Conservation (phyloP, 2,888 invertebrate genomes). For the Coenonympha arcania region DNA sequence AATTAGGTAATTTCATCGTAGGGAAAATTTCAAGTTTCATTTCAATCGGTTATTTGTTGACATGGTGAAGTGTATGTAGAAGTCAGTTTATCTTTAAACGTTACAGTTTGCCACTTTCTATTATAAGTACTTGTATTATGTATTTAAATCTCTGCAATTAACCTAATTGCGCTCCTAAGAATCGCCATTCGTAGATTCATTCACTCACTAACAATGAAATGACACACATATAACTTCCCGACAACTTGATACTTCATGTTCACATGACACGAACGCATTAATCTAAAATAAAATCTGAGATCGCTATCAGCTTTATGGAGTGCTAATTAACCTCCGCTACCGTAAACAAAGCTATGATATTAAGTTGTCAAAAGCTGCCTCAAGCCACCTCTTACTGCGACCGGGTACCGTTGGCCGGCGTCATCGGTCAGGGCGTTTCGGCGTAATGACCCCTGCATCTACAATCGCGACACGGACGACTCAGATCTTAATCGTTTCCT, state of each 20-base stretch:
- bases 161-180: background rate
- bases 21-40: too few species aligned
- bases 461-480: conserved; percentile 40
- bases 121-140: too few species aligned
- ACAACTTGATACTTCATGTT: conserved; percentile 9
- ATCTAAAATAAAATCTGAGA: conserved; percentile 19
- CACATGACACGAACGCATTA: conserved; percentile 11
- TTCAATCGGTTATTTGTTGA: too few species aligned
- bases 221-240: background rate
- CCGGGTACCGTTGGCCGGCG: conserved; percentile 46
- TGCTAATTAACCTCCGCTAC: conserved; percentile 22
- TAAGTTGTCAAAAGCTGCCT: conserved; percentile 29
- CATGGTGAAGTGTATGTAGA: too few species aligned
- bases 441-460: conserved; percentile 46
- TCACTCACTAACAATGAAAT: conserved; percentile 5
- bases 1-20: too few species aligned
- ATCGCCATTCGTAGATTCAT: background rate
- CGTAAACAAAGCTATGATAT: conserved; percentile 37
- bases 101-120: too few species aligned
- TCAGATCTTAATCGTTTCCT: conserved; percentile 39
- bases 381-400: conserved; percentile 31
- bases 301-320: conserved; percentile 19
- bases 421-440: conserved; percentile 31
- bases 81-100: too few species aligned
- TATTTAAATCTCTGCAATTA: too few species aligned